phyloP scores from a whole-genome alignment of 2,888 invertebrate species.

The Capitulum mitella region DNA sequence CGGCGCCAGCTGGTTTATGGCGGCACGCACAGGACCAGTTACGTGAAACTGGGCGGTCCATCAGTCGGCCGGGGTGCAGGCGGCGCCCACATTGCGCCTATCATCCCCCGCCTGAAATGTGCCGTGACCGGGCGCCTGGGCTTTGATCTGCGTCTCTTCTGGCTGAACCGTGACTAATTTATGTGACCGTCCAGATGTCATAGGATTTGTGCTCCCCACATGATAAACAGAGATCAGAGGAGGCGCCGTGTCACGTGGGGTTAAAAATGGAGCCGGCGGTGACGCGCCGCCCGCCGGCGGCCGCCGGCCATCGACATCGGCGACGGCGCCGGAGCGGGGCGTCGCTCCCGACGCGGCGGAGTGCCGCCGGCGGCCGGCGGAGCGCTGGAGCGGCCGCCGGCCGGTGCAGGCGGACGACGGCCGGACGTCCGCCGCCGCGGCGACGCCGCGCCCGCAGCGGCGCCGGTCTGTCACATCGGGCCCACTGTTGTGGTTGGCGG shows the following conservation, averaged over 20 bases:
- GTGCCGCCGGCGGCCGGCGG: background rate
- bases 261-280: background rate
- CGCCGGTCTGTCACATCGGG: background rate
- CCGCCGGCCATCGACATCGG: background rate
- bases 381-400: no score
- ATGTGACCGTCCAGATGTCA: conserved; percentile 13
- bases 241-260: background rate
- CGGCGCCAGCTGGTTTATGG: background rate
- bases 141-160: conserved; percentile 1
- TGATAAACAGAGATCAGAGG: conserved; percentile 22
- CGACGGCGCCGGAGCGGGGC: no score
- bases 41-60: background rate
- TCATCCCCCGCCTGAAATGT: background rate
- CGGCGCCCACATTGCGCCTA: conserved; percentile 5
- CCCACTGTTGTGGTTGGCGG: background rate
- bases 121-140: background rate
- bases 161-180: background rate
- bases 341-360: background rate
- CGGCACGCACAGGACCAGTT: background rate
- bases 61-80: background rate
- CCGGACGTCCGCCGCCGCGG: background rate
- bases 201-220: background rate
- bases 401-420: no score
- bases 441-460: background rate
- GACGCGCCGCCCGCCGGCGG: background rate